phyloP scores from a whole-genome alignment of 2,113 vertebrate genomes.

The Nestor notabilis region DNA sequence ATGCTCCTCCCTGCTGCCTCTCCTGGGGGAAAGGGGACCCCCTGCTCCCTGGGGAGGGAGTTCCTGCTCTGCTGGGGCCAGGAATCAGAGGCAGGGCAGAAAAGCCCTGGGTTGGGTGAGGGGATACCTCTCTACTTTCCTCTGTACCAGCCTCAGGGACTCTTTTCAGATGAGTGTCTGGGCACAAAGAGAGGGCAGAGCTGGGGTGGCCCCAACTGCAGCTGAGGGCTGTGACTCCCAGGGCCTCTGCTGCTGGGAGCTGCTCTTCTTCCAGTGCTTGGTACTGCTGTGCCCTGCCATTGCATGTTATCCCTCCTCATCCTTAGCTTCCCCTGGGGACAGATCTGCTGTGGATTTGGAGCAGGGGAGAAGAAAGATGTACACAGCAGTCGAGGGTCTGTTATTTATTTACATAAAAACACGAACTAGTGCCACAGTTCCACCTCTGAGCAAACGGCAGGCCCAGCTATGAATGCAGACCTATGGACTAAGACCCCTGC shows the following conservation, averaged over 20 bases:
- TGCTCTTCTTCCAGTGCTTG: neutral
- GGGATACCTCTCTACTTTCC: neutral
- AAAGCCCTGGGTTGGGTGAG: neutral
- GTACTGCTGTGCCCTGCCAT: neutral
- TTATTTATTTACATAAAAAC: slow-evolving; percentile 68
- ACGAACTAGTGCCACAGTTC: neutral
- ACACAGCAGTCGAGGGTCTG: neutral
- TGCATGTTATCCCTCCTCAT: neutral
- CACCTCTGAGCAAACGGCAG: neutral
- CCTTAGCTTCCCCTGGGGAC: neutral
- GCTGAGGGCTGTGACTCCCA: neutral
- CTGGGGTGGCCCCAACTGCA: neutral
- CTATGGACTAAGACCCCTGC: neutral
- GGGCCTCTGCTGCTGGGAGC: neutral
- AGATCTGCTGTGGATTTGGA: neutral
- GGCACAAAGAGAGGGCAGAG: neutral
- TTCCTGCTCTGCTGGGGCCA: neutral
- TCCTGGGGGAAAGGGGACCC: neutral
- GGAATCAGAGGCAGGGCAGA: neutral
- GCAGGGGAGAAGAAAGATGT: neutral
- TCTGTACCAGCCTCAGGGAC: accelerated
- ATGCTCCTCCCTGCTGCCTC: neutral
- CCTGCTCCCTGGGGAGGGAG: neutral
- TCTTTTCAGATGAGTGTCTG: neutral
- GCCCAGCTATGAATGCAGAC: neutral